phyloP scores from a whole-genome alignment of 2,113 vertebrate genomes.

The Harpagus bidentatus region DNA sequence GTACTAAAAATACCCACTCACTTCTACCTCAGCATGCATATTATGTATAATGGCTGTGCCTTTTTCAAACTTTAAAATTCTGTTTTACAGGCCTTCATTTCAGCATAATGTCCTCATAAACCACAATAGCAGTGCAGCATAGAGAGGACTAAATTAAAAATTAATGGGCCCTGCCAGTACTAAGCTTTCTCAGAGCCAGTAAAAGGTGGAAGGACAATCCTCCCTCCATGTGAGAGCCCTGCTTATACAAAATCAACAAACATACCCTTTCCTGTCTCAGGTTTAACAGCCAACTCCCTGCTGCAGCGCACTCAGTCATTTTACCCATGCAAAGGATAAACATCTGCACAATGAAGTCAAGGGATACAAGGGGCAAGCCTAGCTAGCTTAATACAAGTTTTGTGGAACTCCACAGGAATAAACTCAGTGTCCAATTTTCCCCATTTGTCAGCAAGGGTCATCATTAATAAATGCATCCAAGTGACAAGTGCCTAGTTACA shows the following conservation, averaged over 20 bases:
- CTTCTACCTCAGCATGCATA: neutral
- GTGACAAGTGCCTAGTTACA: neutral
- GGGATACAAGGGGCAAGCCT: neutral
- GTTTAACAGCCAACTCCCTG: neutral
- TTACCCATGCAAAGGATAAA: neutral
- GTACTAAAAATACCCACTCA: constrained; percentile 28
- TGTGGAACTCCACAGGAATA: neutral
- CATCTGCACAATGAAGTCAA: neutral
- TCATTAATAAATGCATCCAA: neutral
- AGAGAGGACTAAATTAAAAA: constrained; percentile 69
- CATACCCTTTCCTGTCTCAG: neutral
- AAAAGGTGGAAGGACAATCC: neutral
- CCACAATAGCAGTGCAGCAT: constrained; percentile 50
- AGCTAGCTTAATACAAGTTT: neutral
- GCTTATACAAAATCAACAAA: neutral
- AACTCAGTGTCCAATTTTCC: neutral
- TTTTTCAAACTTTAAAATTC: constrained; percentile 33
- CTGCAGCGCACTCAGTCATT: neutral
- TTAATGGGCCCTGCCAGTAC: constrained; percentile 65
- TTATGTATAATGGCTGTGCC: neutral
- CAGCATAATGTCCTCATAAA: constrained; percentile 62
- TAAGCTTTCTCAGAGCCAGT: neutral
- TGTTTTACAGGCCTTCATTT: constrained; percentile 67
- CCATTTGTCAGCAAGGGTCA: neutral
- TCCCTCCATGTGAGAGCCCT: neutral